Evolutionary conservation across 1,140 invertebrate genomes (phyloP), one percentile per base, ranked within the genome.

Genomic region (Drosophila simulans): DNA sequence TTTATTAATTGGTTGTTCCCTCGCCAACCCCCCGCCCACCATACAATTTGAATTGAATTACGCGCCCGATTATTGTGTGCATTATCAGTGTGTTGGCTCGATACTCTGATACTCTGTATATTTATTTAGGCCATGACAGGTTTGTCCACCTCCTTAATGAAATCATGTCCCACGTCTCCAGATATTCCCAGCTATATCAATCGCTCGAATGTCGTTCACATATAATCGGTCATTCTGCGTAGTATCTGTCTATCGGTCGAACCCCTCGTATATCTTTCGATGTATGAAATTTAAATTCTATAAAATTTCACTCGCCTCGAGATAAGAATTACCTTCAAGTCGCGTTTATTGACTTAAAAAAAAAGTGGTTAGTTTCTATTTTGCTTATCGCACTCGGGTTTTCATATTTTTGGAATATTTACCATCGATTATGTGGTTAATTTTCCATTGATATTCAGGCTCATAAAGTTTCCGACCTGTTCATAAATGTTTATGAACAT

Each of bases 21-120:
- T 11, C 22, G 13, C 20, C 34, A 22, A 17, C 51, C 42, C 64
- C 10, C 34, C 12, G 0, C 49, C 64, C 10, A 17, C 25, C 51
- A 70, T 57, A 15, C 68, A 57, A 71, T 71, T 71, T 71, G 64
- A 71, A 70, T 71, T 71, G 65, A 71, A 71, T 71, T 71, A 71
- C 68, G 68, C 68, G 34, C 65, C 68, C 68, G 68, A 71, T 71
- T 71, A 71, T 70, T 71, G 65, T 40, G 35, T 71, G 68, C 65
- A 71, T 70, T 71, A 71, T 71, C 68, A 71, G 20, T 22, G 20
- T 22, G 68, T 43, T 35, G 20, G 46, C 10, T 13, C 20, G 54
- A 57, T 40, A 31, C 31, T 8, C 7, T 8, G 31, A 10, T 39
- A 66, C 11, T 15, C 43, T 5, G 1, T 12, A 3, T 31, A 70